A percentile compares a stretch with the other conserved stretches of the same genome.
Evolutionary conservation across 2,888 invertebrate species (phyloP).

Genomic region (Aleiodes alternator): DNA sequence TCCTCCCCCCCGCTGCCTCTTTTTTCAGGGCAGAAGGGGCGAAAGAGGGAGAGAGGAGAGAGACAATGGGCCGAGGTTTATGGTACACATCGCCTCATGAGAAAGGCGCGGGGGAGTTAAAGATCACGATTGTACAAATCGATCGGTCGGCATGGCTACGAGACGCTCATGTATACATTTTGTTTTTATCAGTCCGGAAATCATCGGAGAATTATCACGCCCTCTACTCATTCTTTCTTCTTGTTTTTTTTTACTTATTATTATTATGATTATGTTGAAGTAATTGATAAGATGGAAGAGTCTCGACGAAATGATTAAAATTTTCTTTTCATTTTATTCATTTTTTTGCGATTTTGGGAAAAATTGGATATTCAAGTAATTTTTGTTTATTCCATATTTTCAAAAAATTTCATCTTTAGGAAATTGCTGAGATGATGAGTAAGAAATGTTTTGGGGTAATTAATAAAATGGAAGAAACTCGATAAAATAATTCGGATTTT

Average conservation of each 20-base stretch:
- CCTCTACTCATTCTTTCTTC: neutral
- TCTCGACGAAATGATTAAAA: too few relatives aligned
- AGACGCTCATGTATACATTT: conserved; percentile 18
- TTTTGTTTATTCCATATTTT: too few relatives aligned
- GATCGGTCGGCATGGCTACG: conserved; percentile 47
- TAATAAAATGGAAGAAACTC: too few relatives aligned
- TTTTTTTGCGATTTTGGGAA: too few relatives aligned
- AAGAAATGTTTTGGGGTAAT: too few relatives aligned
- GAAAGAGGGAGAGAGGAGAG: neutral
- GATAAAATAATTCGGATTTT: too few relatives aligned
- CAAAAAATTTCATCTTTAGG: too few relatives aligned
- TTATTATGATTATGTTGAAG: too few relatives aligned
- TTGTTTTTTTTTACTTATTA: neutral
- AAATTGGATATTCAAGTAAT: too few relatives aligned
- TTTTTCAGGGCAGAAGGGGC: conserved; percentile 5
- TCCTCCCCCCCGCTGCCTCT: neutral
- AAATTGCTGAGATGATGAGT: too few relatives aligned
- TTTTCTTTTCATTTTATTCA: too few relatives aligned
- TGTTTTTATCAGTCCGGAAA: conserved; percentile 12
- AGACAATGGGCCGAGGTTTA: conserved; percentile 37
- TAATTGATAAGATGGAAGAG: too few relatives aligned
- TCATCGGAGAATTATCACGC: conserved; percentile 8
- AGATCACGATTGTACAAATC: conserved; percentile 54
- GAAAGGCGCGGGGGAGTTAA: conserved; percentile 51
- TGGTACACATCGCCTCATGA: conserved; percentile 42